A percentile compares a stretch with the other conserved stretches of the same genome.
Evolutionary conservation across 2,113 vertebrate species (phyloP).

Genomic region (Pollachius pollachius): DNA sequence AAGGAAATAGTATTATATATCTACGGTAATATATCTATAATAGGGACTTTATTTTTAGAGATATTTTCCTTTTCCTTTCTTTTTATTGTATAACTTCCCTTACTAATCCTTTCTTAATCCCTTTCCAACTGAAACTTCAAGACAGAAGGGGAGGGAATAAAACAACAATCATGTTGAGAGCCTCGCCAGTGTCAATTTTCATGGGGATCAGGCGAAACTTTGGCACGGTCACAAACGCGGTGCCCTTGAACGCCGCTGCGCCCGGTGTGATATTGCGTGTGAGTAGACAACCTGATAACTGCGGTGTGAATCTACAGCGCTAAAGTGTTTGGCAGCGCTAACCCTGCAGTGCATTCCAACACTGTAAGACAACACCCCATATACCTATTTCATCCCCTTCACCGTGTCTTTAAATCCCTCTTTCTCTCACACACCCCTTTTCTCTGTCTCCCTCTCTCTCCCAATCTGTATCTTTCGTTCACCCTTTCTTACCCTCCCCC

Average conservation of each 20-base stretch:
- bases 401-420: too few species aligned
- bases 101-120: slow-evolving; percentile 25
- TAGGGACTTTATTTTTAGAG: too few species aligned
- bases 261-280: slow-evolving; percentile 28
- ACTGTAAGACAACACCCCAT: slow-evolving; percentile 38
- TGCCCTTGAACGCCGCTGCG: slow-evolving; percentile 30
- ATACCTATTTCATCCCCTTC: not conserved
- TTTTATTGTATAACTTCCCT: slow-evolving; percentile 7
- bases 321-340: slow-evolving; percentile 40
- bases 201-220: slow-evolving; percentile 55
- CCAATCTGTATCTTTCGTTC: slow-evolving; percentile 31
- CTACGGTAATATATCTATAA: too few species aligned
- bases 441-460: slow-evolving; percentile 31
- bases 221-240: slow-evolving; percentile 47
- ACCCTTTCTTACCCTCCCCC: not conserved
- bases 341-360: slow-evolving; percentile 13
- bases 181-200: slow-evolving; percentile 53
- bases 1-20: too few species aligned
- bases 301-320: slow-evolving; percentile 48
- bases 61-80: too few species aligned
- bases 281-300: slow-evolving; percentile 59
- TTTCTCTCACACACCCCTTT: slow-evolving; percentile 19
- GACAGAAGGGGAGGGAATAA: slow-evolving; percentile 38
- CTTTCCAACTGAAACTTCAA: slow-evolving; percentile 29
- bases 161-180: slow-evolving; percentile 26